Percentiles rank a stretch among this genome's conserved stretches.
Evolutionary conservation across 1,140 invertebrate genomes (phyloP).

Genomic region (Bombus pyrosoma): DNA sequence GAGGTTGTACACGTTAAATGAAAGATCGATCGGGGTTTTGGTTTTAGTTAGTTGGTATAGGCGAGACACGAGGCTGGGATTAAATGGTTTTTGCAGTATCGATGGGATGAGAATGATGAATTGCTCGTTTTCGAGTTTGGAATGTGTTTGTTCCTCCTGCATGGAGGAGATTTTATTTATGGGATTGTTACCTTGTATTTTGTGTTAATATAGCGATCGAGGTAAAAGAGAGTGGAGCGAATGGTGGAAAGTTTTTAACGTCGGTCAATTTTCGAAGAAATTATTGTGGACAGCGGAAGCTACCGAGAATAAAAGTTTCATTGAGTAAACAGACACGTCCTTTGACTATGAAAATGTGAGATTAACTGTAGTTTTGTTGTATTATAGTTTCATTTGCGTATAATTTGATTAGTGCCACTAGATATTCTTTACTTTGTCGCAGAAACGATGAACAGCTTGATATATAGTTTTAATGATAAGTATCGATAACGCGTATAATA

Average conservation of each 20-base stretch:
- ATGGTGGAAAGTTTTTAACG: background rate
- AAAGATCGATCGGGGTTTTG: slow-evolving; percentile 23
- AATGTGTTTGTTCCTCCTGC: background rate
- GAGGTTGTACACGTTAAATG: slow-evolving; percentile 2
- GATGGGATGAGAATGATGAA: background rate
- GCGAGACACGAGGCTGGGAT: background rate
- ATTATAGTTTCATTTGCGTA: background rate
- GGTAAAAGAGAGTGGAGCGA: background rate
- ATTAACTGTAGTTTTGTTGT: too few species aligned
- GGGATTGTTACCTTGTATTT: background rate
- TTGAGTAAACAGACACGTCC: background rate
- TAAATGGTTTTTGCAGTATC: slow-evolving; percentile 5
- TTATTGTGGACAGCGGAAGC: background rate
- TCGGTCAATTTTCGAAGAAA: background rate
- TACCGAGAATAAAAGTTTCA: too few species aligned
- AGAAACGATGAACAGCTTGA: background rate
- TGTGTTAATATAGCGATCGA: background rate
- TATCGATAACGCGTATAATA: background rate
- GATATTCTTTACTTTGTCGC: background rate
- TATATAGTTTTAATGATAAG: background rate
- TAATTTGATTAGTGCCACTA: background rate
- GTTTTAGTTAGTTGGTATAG: background rate
- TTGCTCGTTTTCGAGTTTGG: background rate
- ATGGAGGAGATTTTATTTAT: background rate
- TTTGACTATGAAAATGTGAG: background rate